Percentiles rank a stretch among this genome's conserved stretches.
phyloP scores from a whole-genome alignment of 2,888 invertebrate species.

The Sarcophaga caerulescens region DNA sequence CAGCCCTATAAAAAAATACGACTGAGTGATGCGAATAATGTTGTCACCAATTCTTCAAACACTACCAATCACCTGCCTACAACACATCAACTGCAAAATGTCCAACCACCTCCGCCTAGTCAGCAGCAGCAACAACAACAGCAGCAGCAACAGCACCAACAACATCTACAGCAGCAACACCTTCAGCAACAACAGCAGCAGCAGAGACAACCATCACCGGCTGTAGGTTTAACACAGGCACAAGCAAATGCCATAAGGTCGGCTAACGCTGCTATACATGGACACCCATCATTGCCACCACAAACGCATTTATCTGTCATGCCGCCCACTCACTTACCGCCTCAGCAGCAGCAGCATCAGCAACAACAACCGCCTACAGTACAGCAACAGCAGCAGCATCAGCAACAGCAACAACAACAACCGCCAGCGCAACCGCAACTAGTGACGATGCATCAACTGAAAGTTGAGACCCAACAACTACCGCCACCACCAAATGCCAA shows the following conservation, averaged over 20 bases:
- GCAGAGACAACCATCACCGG: slow-evolving; percentile 58
- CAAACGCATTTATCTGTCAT: slow-evolving; percentile 66
- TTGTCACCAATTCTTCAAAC: slow-evolving; percentile 69
- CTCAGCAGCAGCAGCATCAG: slow-evolving; percentile 68
- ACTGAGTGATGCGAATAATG: slow-evolving; percentile 74
- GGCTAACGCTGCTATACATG: slow-evolving; percentile 43
- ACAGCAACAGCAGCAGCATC: slow-evolving; percentile 75
- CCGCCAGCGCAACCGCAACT: slow-evolving; percentile 70
- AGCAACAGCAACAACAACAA: slow-evolving; percentile 68
- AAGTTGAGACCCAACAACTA: slow-evolving; percentile 85
- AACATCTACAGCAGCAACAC: slow-evolving; percentile 63
- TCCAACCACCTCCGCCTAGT: slow-evolving; percentile 83
- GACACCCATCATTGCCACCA: slow-evolving; percentile 61
- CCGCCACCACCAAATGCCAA: slow-evolving; percentile 74
- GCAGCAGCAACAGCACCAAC: slow-evolving; percentile 63
- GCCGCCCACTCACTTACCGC: slow-evolving; percentile 65
- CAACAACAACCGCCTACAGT: slow-evolving; percentile 68
- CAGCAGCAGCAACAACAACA: slow-evolving; percentile 75
- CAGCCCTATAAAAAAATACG: slow-evolving; percentile 79
- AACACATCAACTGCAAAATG: slow-evolving; percentile 81
- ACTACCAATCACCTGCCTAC: slow-evolving; percentile 78
- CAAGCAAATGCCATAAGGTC: slow-evolving; percentile 62
- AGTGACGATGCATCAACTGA: slow-evolving; percentile 82
- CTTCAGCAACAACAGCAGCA: slow-evolving; percentile 71
- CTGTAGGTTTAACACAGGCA: slow-evolving; percentile 55